These are phyloP conservation scores for Acholoe squamosa DNA, from an alignment of 2,888 invertebrate species.

Conservation along the genomic window DNA sequence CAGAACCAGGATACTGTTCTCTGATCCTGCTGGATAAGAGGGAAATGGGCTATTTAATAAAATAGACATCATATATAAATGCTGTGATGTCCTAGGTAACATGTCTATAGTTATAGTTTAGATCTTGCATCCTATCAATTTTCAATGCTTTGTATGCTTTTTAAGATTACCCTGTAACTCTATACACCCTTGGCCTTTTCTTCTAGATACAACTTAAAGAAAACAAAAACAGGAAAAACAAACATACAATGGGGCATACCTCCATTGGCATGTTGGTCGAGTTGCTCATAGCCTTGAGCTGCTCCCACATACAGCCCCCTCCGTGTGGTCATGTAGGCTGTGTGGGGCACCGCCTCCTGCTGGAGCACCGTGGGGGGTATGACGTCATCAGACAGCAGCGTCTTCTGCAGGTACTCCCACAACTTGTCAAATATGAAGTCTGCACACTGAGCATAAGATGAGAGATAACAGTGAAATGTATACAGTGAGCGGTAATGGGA, in stretches of 20 bases:
- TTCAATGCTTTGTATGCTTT: no score
- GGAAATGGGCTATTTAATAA: no score
- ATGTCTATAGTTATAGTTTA: no score
- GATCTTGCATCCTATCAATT: no score
- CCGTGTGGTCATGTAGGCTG: slow-evolving; percentile 75
- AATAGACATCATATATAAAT: no score
- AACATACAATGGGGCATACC: neutral
- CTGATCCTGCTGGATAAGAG: neutral
- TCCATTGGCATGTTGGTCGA: slow-evolving; percentile 67
- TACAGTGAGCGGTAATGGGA: neutral
- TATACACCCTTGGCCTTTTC: no score
- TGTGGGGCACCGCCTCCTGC: slow-evolving; percentile 71
- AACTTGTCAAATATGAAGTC: slow-evolving; percentile 77
- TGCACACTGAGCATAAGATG: slow-evolving; percentile 73
- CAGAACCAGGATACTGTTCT: slow-evolving; percentile 70
- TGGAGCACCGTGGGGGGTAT: slow-evolving; percentile 67
- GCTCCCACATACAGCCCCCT: slow-evolving; percentile 75
- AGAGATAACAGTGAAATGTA: neutral
- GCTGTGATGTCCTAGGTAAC: no score
- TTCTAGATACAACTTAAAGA: no score
- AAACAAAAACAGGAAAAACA: no score
- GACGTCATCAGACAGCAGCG: slow-evolving; percentile 70
- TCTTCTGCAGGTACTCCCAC: slow-evolving; percentile 74
- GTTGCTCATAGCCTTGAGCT: slow-evolving; percentile 68
- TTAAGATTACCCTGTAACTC: no score